Evolutionary conservation across 2,113 vertebrate genomes (phyloP), one percentile per base, ranked within the genome.

Genomic region (Perccottus glenii): DNA sequence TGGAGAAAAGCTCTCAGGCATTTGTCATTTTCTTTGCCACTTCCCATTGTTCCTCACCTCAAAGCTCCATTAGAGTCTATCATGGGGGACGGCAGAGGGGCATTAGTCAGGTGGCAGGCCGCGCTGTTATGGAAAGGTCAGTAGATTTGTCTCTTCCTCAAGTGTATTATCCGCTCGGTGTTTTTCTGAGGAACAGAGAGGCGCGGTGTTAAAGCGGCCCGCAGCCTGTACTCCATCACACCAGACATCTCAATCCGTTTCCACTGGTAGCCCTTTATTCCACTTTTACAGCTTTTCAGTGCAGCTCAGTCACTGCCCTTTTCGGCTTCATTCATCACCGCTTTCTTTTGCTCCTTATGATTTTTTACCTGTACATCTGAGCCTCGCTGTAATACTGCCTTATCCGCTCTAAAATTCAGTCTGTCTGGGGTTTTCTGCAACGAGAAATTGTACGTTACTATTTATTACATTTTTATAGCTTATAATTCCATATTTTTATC

Each of bases 221-320:
- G 16, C 72, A 67, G 80, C 71, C 73, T 82, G 78, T 83, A 87
- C 88, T 91, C 87, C 91, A 92, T 92, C 90, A 90, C 19, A 64
- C 55, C 70, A 52, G 86, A 92, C 90, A 89, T 90, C 87, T 91
- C 89, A 86, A 89, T 90, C 83, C 70, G 67, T 91, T 89, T 82
- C 83, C 86, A 60, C 73, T 47, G 85, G 71, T 87, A 83, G 82
- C 72, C 85, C 78, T 87, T 84, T 78, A 77, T 45, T 44, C 60
- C 65, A 64, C 82, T 9, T 91, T 91, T 89, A 89, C 81, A 82
- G 83, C 57, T 88, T 88, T 85, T 89, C 91, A 87, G 78, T 90
- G 85, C 84, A 75, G 75, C 90, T 91, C 88, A 85, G 89, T 91
- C 89, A 86, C 75, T 76, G 82, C 79, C 73, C 62, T 79, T 87